Conservation (phyloP, 2,113 vertebrate genomes). For the Corynorhinus townsendii region DNA sequence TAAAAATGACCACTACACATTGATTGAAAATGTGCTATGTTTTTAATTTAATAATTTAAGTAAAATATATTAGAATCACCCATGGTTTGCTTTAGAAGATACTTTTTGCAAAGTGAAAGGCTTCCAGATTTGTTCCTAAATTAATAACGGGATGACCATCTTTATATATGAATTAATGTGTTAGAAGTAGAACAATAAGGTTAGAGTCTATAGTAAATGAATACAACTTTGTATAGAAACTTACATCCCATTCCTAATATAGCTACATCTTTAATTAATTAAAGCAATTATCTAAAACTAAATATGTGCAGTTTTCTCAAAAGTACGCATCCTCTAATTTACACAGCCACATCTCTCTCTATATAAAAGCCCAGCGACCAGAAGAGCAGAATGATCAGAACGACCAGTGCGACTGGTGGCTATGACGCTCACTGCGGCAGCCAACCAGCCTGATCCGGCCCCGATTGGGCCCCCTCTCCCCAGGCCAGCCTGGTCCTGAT, state of each 20-base stretch:
- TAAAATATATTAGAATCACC: neutral
- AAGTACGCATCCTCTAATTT: neutral
- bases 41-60: neutral
- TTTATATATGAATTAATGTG: neutral
- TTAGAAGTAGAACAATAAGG: neutral
- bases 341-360: neutral
- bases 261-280: neutral
- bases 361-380: no score
- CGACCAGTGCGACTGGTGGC: no score
- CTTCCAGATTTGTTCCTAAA: neutral
- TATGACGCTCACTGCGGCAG: no score
- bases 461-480: accelerated
- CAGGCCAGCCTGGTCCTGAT: no score
- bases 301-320: neutral
- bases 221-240: neutral
- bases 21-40: neutral
- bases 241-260: neutral
- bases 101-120: neutral
- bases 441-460: no score
- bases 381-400: no score
- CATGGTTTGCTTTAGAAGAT: neutral
- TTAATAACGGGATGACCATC: neutral
- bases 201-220: neutral
- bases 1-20: neutral
- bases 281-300: neutral